phyloP scores from a whole-genome alignment of 2,113 vertebrate genomes.

The Beaufortia kweichowensis region DNA sequence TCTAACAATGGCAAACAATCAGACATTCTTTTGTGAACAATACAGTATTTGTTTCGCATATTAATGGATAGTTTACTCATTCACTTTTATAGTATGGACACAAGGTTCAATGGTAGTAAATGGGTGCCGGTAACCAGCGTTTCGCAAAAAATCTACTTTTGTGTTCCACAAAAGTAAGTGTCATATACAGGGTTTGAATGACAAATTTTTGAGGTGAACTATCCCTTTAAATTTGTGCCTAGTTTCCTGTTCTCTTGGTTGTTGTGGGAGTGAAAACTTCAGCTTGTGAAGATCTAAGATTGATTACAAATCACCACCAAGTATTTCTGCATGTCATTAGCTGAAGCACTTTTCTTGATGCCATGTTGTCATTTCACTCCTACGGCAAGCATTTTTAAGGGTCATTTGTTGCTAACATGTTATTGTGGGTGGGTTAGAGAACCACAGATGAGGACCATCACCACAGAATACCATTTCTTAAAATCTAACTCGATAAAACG shows the following conservation, averaged over 20 bases:
- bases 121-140: too few species aligned
- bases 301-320: constrained; percentile 43
- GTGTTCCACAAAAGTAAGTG: too few species aligned
- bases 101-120: too few species aligned
- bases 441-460: neutral
- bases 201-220: too few species aligned
- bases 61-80: too few species aligned
- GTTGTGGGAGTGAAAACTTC: constrained; percentile 13
- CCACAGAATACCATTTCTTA: neutral
- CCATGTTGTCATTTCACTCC: constrained; percentile 37
- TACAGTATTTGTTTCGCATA: too few species aligned
- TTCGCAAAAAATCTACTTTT: too few species aligned
- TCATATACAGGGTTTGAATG: too few species aligned
- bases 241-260: neutral
- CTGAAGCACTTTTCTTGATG: neutral
- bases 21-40: constrained; percentile 1
- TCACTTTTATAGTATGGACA: too few species aligned
- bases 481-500: too few species aligned
- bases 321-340: constrained; percentile 36
- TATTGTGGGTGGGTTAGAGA: constrained; percentile 43
- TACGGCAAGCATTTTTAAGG: constrained; percentile 45
- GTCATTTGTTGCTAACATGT: constrained; percentile 43
- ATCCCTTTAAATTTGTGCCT: neutral
- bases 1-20: neutral
- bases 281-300: constrained; percentile 32